Base-by-base conservation (phyloP, 1,140 invertebrate genomes). In the Centruroides vittatus region DNA sequence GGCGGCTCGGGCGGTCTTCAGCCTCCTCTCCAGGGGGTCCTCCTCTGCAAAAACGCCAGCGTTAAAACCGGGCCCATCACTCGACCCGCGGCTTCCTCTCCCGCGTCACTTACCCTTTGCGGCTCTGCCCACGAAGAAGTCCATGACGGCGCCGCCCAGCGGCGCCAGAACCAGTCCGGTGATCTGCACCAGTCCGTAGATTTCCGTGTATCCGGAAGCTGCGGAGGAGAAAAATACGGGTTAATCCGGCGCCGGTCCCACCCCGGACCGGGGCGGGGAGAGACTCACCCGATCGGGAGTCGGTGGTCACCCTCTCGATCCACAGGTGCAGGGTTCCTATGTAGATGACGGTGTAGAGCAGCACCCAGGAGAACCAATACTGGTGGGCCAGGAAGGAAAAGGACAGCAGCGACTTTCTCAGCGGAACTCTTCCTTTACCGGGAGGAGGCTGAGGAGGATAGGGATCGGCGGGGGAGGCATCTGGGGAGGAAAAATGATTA, bases 341-440 rank as follows among this genome's bases (percentile, higher is more conserved):
- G 46, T 68, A 68, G 53, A 68, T 61, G 47, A 68, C 59, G 35
- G 67, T 68, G 52, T 67, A 67, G 6, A 66, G 63, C 0, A 68
- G 64, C 7, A 68, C 41, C 67, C 67, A 68, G 13, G 60, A 66
- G 55, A 66, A 68, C 67, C 67, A 68, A 41, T 61, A 65, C 51
- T 68, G 65, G 51, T 68, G 67, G 7, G 67, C 47, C 12, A 65
- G n/a, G 46, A 58, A 68, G 1, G 67, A 59, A 0, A 59, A 35
- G 0, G 67, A 66, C 5, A 56, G 36, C 6, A 68, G 48, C 1
- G 66, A 66, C 11, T 55, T 13, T 6, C 54, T 48, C 3, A 68
- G 50, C 3, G 67, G 64, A 3, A 62, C 46, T 59, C 36, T 34
- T 66, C 51, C 9, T 41, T 41, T 41, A 6, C 41, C 8, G 41